Percentiles rank a stretch among this genome's conserved stretches.
phyloP scores from a whole-genome alignment of 2,113 vertebrate species.

The Apaloderma vittatum region DNA sequence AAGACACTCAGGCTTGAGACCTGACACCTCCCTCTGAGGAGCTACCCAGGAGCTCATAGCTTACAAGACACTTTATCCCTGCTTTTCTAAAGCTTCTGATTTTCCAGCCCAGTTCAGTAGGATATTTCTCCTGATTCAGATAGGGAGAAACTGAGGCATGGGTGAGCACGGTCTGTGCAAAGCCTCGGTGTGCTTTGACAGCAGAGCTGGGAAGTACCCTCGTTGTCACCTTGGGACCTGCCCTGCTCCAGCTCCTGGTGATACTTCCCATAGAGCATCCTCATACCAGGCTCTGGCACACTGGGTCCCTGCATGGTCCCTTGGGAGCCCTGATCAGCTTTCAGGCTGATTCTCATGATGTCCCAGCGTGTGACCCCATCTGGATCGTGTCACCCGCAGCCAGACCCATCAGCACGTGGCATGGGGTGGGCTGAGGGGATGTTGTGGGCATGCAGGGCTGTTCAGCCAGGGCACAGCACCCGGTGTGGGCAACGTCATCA shows the following conservation, averaged over 20 bases:
- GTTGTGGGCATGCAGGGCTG: accelerated
- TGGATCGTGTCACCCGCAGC: not conserved
- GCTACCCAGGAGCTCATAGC: not conserved
- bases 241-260: not conserved
- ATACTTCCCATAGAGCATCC: not conserved
- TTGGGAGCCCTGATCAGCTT: not conserved
- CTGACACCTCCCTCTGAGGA: not conserved
- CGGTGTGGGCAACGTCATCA: accelerated
- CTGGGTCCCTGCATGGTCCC: not conserved
- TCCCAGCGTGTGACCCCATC: not conserved
- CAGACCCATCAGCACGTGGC: accelerated
- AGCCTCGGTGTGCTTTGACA: not conserved
- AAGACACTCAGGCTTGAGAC: accelerated
- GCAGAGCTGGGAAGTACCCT: not conserved
- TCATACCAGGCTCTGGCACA: not conserved
- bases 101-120: not conserved
- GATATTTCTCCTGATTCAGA: not conserved
- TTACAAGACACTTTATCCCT: not conserved
- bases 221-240: not conserved
- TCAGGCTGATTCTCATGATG: accelerated
- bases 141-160: not conserved
- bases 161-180: accelerated
- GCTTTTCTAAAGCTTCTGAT: not conserved
- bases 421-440: not conserved
- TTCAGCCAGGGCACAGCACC: not conserved